phyloP scores from a whole-genome alignment of 2,888 invertebrate species.

The Trichacis sp. region DNA sequence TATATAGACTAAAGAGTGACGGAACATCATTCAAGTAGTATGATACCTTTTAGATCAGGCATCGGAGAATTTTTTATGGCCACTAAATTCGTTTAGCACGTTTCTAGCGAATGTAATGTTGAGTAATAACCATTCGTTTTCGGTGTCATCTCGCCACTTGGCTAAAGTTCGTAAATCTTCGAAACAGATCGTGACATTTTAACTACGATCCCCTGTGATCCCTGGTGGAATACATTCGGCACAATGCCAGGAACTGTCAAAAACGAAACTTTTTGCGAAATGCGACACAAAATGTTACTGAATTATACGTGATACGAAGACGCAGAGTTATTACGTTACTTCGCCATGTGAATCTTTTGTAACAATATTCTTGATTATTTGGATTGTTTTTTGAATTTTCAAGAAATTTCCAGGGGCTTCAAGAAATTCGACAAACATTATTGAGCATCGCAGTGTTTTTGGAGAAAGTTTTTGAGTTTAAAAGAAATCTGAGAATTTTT shows the following conservation, averaged over 20 bases:
- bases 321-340: no score
- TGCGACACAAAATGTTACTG: background rate
- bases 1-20: no score
- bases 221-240: background rate
- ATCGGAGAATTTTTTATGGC: background rate
- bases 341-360: no score
- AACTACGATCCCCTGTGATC: conserved; percentile 1
- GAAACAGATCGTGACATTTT: background rate
- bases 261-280: background rate
- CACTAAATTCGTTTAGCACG: conserved; percentile 4
- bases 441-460: no score
- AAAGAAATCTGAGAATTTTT: no score
- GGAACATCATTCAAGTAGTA: conserved; percentile 16
- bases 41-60: conserved; percentile 20
- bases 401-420: no score
- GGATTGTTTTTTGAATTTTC: no score
- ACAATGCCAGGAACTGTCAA: background rate
- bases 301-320: background rate
- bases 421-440: no score
- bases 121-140: conserved; percentile 11
- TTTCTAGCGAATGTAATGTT: conserved; percentile 9
- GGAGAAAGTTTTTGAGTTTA: no score
- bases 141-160: background rate
- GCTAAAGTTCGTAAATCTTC: background rate
- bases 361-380: no score